A percentile compares a stretch with the other conserved stretches of the same genome.
phyloP scores from a whole-genome alignment of 1,140 invertebrate species.

The Aphaenogaster ashmeadi region DNA sequence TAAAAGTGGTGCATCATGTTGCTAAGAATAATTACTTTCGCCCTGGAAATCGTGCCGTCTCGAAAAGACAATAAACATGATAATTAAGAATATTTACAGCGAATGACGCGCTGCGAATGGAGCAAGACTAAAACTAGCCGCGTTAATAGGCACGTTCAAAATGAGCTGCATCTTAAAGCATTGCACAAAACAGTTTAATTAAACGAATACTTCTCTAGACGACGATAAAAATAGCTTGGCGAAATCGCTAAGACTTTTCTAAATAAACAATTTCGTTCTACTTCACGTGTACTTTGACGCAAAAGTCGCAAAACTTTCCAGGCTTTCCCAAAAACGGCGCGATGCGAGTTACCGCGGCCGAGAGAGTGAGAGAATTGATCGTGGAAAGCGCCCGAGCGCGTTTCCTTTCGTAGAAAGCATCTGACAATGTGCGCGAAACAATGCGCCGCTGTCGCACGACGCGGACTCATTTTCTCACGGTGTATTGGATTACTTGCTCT shows the following conservation, averaged over 20 bases:
- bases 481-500: constrained; percentile 38
- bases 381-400: constrained; percentile 29
- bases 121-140: background rate
- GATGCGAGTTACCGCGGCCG: background rate
- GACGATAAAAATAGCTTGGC: background rate
- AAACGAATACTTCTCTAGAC: background rate
- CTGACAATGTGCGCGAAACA: constrained; percentile 41
- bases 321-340: background rate
- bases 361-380: constrained; percentile 33
- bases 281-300: background rate
- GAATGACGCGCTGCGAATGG: background rate
- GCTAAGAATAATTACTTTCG: constrained; percentile 31
- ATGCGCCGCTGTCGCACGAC: constrained; percentile 17
- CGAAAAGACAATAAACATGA: constrained; percentile 25
- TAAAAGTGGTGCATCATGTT: background rate
- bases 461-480: constrained; percentile 56
- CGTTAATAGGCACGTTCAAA: background rate
- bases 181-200: constrained; percentile 7
- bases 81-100: constrained; percentile 10
- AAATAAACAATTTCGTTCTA: background rate
- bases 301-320: constrained; percentile 1
- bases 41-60: background rate
- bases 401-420: constrained; percentile 57
- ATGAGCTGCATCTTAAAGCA: background rate
- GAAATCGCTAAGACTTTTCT: background rate